Evolutionary conservation across 2,113 vertebrate genomes (phyloP), one percentile per base, ranked within the genome.

Genomic region (Oenanthe oenanthe): DNA sequence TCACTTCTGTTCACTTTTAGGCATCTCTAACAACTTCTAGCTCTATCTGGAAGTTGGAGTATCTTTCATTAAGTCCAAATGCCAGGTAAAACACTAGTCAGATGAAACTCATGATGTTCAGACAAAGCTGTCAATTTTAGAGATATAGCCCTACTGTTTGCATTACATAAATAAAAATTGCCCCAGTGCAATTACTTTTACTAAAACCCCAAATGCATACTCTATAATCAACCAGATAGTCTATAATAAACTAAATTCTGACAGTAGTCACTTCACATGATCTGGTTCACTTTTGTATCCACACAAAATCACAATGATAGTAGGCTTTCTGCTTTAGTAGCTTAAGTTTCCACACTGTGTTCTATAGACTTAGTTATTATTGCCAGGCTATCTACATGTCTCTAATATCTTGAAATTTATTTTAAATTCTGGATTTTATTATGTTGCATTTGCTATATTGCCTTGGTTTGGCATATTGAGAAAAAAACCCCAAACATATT

Each of bases 401-500:
- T 51, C 17, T 34, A 85, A 42, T 40, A 53, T 63, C 57, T 40
- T 29, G 7, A 51, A 65, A 85, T 16, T 34, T 60, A 43, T 89
- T 92, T 89, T 34, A 71, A 80, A 60, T 43, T 60, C 50, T 71
- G 7, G 26, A 4, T 67, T 50, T 20, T 61, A 34, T 40, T 43
- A 42, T 34, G 15, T 43, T 82, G 36, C 7, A 54, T 58, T 89
- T 13, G 4, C 20, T 80, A 17, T 57, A 53, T 51, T 62, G n/a
- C 43, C 24, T 89, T 58, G 50, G 17, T 84, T 70, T 74, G 45
- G 32, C 18, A 62, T 25, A 12, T 54, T 65, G 15, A 25, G 3
- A 53, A 47, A 51, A 50, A 4, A 48, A 48, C 12, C 22, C 1
- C 1, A 48, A 9, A 2, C 34, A 2, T 6, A 42, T 31, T 47